Percentiles rank a stretch among this genome's conserved stretches.
Evolutionary conservation across 2,113 vertebrate species (phyloP).

Genomic region (Melozone crissalis): DNA sequence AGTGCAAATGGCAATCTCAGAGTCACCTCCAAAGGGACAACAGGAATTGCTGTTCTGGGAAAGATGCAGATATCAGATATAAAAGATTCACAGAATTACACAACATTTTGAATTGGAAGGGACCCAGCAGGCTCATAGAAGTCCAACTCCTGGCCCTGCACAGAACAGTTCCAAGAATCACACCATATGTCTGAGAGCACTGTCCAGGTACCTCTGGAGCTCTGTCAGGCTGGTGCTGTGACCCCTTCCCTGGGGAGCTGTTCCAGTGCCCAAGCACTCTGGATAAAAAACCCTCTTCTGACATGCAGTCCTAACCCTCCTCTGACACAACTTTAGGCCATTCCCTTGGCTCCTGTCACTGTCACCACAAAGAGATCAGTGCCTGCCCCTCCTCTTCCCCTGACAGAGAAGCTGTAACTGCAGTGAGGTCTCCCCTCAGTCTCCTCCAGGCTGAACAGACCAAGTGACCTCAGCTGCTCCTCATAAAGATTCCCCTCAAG

Average conservation of each 20-base stretch:
- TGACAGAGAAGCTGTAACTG: not conserved
- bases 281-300: not conserved
- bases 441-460: not conserved
- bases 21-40: not conserved
- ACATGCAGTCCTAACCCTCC: not conserved
- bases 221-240: not conserved
- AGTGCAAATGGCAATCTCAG: not conserved
- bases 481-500: not conserved
- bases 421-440: not conserved
- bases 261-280: not conserved
- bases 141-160: not conserved
- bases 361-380: not conserved
- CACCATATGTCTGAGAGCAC: not conserved
- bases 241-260: not conserved
- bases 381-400: not conserved
- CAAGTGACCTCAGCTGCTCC: not conserved
- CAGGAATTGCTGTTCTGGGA: not conserved
- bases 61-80: not conserved
- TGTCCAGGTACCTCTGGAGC: not conserved
- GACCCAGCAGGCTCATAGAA: not conserved
- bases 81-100: not conserved
- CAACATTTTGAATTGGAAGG: not conserved
- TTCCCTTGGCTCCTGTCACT: not conserved
- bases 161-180: not conserved
- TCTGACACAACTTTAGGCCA: not conserved